Conservation (phyloP, 2,888 invertebrate genomes). For the Drosophila imparisetae region DNA sequence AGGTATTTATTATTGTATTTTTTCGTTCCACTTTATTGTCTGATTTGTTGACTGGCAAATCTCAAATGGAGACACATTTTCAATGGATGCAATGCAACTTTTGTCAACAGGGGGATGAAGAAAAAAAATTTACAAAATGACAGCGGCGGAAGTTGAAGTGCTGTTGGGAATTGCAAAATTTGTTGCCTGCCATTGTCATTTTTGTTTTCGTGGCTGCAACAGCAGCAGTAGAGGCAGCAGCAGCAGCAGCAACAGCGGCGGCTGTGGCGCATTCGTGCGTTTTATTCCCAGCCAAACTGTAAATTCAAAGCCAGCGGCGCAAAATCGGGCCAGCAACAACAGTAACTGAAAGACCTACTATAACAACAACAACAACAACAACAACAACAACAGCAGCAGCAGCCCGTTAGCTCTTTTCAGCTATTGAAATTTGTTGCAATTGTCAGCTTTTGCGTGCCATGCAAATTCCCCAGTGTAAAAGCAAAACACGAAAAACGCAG, state of each 20-base stretch:
- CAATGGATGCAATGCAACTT: constrained; percentile 56
- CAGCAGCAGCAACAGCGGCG: constrained; percentile 11
- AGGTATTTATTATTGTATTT: constrained; percentile 43
- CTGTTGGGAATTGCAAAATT: constrained; percentile 78
- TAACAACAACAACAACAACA: constrained; percentile 9
- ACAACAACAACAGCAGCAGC: background rate
- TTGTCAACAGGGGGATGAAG: constrained; percentile 48
- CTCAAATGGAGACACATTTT: constrained; percentile 79
- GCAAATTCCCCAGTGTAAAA: constrained; percentile 50
- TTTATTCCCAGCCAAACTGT: constrained; percentile 77
- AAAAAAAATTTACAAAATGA: constrained; percentile 44
- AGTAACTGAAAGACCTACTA: constrained; percentile 13
- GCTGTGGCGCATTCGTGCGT: constrained; percentile 71
- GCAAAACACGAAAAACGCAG: constrained; percentile 37
- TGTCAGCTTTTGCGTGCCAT: constrained; percentile 66
- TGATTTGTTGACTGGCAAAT: constrained; percentile 54
- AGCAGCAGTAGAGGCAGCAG: constrained; percentile 5
- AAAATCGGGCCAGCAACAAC: constrained; percentile 63
- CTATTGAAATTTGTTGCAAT: constrained; percentile 73
- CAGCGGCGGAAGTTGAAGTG: constrained; percentile 76
- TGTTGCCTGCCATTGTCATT: constrained; percentile 80
- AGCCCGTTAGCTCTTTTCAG: constrained; percentile 48
- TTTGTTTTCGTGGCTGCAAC: constrained; percentile 60
- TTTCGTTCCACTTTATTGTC: constrained; percentile 19
- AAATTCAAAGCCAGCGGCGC: constrained; percentile 77